A percentile compares a stretch with the other conserved stretches of the same genome.
Evolutionary conservation across 1,140 invertebrate species (phyloP).

Genomic region (Drosophila hydei): DNA sequence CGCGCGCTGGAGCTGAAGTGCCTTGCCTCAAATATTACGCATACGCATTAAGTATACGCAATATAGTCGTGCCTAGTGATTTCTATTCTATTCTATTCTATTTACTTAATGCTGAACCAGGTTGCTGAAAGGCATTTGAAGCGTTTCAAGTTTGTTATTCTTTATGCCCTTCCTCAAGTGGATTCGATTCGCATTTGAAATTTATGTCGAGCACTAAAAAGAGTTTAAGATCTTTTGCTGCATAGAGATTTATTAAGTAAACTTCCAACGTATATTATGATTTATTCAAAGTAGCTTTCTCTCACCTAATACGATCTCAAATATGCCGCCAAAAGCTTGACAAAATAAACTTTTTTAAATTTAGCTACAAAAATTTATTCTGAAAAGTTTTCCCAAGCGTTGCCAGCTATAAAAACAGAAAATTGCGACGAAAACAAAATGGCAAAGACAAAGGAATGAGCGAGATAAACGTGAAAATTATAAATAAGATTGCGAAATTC

Average conservation of each 20-base stretch:
- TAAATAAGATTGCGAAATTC: conserved; percentile 42
- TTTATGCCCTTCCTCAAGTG: conserved; percentile 53
- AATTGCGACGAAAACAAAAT: conserved; percentile 73
- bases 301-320: neutral
- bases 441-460: conserved; percentile 25
- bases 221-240: neutral
- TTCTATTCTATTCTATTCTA: neutral
- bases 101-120: conserved; percentile 8
- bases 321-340: conserved; percentile 46
- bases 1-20: conserved; percentile 53
- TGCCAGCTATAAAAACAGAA: conserved; percentile 54
- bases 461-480: conserved; percentile 30
- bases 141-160: conserved; percentile 29
- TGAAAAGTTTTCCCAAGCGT: conserved; percentile 50
- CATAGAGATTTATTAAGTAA: neutral
- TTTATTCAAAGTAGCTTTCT: neutral
- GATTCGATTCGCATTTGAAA: conserved; percentile 39
- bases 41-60: conserved; percentile 68
- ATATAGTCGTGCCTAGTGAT: conserved; percentile 24
- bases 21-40: conserved; percentile 55
- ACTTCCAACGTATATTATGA: neutral
- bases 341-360: conserved; percentile 33
- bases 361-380: conserved; percentile 1
- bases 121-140: conserved; percentile 62
- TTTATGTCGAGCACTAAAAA: conserved; percentile 34